Evolutionary conservation across 2,888 invertebrate genomes (phyloP).

Genomic region (Perithous albicinctus): DNA sequence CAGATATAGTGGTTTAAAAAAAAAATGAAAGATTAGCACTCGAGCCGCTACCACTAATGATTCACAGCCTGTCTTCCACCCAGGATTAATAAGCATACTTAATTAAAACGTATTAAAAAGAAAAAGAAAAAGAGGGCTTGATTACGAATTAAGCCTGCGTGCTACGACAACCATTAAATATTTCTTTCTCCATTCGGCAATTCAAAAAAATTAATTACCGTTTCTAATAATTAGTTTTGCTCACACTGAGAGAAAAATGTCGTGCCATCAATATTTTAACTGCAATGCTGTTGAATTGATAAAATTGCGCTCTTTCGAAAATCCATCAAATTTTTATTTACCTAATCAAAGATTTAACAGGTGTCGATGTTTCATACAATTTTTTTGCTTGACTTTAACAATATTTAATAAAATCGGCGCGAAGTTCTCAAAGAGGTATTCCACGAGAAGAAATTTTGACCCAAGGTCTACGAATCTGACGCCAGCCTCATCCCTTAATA

Average conservation of each 20-base stretch:
- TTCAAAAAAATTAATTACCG: neutral
- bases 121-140: neutral
- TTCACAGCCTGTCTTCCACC: constrained; percentile 37
- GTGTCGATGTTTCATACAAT: neutral
- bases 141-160: constrained; percentile 48
- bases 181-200: neutral
- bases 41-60: constrained; percentile 36
- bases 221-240: neutral
- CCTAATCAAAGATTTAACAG: neutral
- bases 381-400: neutral
- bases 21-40: constrained; percentile 37
- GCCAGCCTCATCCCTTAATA: no score
- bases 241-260: neutral
- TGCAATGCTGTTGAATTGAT: neutral
- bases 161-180: neutral
- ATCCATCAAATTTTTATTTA: neutral
- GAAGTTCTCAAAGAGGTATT: no score
- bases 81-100: constrained; percentile 54
- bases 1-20: constrained; percentile 18
- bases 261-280: neutral
- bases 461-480: no score
- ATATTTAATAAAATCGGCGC: no score
- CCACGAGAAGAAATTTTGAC: no score
- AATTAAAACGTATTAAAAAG: constrained; percentile 54
- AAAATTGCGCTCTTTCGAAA: neutral